A percentile compares a stretch with the other conserved stretches of the same genome.
Conservation (phyloP, 35 echinoderm and acorn worm species). For the Ptychodera flava region DNA sequence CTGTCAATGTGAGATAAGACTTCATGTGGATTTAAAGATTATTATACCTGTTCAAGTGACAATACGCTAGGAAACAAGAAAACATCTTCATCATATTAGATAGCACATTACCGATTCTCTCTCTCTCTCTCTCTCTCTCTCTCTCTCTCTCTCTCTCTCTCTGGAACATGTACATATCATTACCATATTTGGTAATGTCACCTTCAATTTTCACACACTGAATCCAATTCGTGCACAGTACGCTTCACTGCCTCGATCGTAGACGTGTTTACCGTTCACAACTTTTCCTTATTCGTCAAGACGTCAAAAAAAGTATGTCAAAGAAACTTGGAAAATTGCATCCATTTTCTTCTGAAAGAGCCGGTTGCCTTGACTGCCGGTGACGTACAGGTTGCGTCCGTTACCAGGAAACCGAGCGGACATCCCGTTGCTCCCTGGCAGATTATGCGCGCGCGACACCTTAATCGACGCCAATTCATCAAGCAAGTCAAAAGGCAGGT, state of each 20-base stretch:
- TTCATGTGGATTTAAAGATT: too few relatives aligned
- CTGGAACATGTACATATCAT: too few relatives aligned
- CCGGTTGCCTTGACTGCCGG: background rate
- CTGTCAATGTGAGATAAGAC: too few relatives aligned
- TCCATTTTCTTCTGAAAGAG: background rate
- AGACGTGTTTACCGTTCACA: background rate
- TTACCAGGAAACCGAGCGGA: background rate
- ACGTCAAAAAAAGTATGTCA: background rate
- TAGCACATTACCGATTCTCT: too few relatives aligned
- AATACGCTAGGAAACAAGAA: too few relatives aligned
- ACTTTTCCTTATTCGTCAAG: background rate
- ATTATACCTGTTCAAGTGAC: too few relatives aligned
- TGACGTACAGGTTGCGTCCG: background rate
- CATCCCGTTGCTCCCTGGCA: background rate
- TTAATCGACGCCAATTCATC: background rate
- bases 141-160: too few relatives aligned
- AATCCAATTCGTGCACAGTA: too few relatives aligned
- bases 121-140: too few relatives aligned
- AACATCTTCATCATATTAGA: too few relatives aligned
- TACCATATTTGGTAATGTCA: background rate
- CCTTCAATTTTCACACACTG: background rate
- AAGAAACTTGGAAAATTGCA: background rate
- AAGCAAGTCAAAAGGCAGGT: background rate
- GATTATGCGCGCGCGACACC: background rate
- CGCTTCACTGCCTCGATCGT: background rate